Conservation (phyloP, 1,140 invertebrate genomes). For the Drosophila tropicalis region DNA sequence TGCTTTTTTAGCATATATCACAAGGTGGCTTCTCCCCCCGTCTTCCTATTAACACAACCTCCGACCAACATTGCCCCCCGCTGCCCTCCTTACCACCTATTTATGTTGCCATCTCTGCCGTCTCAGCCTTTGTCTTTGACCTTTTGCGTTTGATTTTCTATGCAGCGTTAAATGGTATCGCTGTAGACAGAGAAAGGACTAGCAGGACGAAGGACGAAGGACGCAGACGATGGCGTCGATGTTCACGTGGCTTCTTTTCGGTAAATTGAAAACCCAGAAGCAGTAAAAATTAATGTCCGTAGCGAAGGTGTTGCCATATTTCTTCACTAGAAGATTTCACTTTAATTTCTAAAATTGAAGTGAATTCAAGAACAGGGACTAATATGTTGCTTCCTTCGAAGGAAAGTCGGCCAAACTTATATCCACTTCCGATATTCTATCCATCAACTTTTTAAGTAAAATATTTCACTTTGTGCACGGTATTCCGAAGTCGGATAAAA, state of each 20-base stretch:
- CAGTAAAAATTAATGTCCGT: conserved; percentile 78
- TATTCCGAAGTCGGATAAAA: too few species aligned
- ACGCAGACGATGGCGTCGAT: conserved; percentile 4
- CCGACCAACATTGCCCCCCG: background rate
- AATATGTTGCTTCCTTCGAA: too few species aligned
- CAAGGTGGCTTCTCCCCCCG: conserved; percentile 38
- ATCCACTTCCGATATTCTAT: too few species aligned
- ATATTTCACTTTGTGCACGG: too few species aligned
- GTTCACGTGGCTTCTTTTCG: conserved; percentile 65
- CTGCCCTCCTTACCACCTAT: background rate
- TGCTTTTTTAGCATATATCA: conserved; percentile 61
- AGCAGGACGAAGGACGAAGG: background rate
- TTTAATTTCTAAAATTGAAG: background rate
- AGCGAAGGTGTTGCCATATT: conserved; percentile 72
- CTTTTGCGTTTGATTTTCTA: conserved; percentile 75
- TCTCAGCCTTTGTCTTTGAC: conserved; percentile 56
- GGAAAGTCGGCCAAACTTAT: too few species aligned
- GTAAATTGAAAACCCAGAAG: conserved; percentile 78
- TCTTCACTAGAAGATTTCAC: conserved; percentile 11
- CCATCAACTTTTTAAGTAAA: too few species aligned
- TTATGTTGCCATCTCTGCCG: conserved; percentile 6
- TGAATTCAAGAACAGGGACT: too few species aligned
- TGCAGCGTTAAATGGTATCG: conserved; percentile 72
- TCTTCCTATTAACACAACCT: too few species aligned
- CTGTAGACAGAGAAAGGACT: background rate